phyloP scores from a whole-genome alignment of 2,888 invertebrate genomes.

The Drosophila tripunctata region DNA sequence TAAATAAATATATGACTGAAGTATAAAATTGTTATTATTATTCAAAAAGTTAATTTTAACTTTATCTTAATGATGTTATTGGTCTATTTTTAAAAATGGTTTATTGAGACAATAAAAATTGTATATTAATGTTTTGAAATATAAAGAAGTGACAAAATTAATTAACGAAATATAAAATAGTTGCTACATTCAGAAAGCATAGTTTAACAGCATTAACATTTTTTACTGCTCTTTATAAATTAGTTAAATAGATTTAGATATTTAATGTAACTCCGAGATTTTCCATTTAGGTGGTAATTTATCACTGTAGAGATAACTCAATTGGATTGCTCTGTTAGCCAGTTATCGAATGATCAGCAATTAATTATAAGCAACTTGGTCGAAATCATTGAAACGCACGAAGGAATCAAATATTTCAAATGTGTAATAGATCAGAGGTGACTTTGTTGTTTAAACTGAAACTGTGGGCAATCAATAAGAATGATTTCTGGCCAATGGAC shows the following conservation, averaged over 20 bases:
- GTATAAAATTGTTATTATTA: too few relatives aligned
- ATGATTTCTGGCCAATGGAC: conserved; percentile 23
- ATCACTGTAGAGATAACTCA: background rate
- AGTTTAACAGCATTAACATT: too few relatives aligned
- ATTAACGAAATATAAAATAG: too few relatives aligned
- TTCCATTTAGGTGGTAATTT: background rate
- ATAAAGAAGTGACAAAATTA: too few relatives aligned
- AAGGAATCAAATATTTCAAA: conserved; percentile 42
- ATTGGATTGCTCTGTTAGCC: background rate
- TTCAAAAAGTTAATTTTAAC: too few relatives aligned
- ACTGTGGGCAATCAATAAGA: conserved; percentile 45
- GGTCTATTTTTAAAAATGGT: too few relatives aligned
- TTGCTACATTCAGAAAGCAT: too few relatives aligned
- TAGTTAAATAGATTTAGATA: background rate
- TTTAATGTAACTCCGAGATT: background rate
- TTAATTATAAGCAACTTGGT: conserved; percentile 21
- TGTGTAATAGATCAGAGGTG: conserved; percentile 3
- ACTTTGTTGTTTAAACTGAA: conserved; percentile 27
- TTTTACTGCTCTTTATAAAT: too few relatives aligned
- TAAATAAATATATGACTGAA: too few relatives aligned
- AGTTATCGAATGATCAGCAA: background rate
- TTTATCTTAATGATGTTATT: too few relatives aligned
- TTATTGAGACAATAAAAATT: too few relatives aligned
- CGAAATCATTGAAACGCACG: conserved; percentile 36
- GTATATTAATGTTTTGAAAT: too few relatives aligned